Base-by-base conservation (phyloP, 2,797 vertebrate species). In the Spinus pinus region DNA sequence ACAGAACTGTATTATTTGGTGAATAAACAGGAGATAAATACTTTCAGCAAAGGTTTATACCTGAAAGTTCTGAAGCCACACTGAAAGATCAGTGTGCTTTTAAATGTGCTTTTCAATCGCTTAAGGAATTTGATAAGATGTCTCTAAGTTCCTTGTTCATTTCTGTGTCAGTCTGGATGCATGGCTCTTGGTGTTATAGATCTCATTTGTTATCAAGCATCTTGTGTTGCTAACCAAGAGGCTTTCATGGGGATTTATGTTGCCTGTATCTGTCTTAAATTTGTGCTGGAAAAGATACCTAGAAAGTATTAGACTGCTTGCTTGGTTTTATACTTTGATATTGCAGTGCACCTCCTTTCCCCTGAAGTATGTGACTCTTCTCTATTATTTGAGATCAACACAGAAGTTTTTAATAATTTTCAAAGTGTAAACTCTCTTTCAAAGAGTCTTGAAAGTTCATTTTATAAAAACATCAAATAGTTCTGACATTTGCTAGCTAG, bases 401-500 rank as follows among this genome's bases (percentile, higher is more conserved):
- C 80, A 95, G 95, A 96, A 95, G 86, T 97, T 98, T 95, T 93
- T 78, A 96, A 98, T 97, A 94, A 97, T 97, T 97, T 97, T 96
- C 95, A 90, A 97, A 97, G 97, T 94, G 95, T 95, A 96, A 95
- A 95, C 90, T 96, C 53, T 95, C 95, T 97, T 95, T 96, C 82
- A 93, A 95, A 83, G 41, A 35, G 86, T 93, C 95, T 96, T 93
- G 88, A 97, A 97, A 98, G 95, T 97, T 96, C 94, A 93, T 97
- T 96, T 98, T 97, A 86, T 97, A 92, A 97, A 97, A 96, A 81
- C 91, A 95, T 98, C 97, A 97, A 97, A 98, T 95, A 79, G 56
- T 95, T 96, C 51, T 98, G 98, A 97, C 97, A 98, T 98, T 98
- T 98, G 47, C 96, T 96, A 94, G 95, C 30, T 85, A 96, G 95